A percentile compares a stretch with the other conserved stretches of the same genome.
Evolutionary conservation across 2,113 vertebrate species (phyloP).

Genomic region (Drymodes brunneopygia): DNA sequence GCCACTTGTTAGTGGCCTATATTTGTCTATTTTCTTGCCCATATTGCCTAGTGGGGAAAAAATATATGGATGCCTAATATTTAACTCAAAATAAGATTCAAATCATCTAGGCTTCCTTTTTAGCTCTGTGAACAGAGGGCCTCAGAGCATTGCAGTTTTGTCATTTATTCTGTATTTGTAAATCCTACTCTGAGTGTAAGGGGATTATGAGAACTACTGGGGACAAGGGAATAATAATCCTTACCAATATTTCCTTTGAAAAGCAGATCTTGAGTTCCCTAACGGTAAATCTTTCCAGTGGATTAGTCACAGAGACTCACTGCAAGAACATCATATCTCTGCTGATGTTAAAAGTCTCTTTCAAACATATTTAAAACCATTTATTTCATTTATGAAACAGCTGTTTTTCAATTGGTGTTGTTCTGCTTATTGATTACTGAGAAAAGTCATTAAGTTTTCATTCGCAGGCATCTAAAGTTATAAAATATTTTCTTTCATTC

Average conservation of each 20-base stretch:
- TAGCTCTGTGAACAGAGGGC: neutral
- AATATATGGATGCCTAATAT: neutral
- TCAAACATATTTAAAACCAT: conserved; percentile 6
- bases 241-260: conserved; percentile 55
- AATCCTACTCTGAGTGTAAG: conserved; percentile 30
- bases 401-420: neutral
- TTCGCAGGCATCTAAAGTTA: conserved; percentile 4
- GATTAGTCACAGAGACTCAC: conserved; percentile 45
- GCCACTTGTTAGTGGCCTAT: neutral
- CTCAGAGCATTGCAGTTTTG: neutral
- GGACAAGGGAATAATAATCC: conserved; percentile 62
- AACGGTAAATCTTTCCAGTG: conserved; percentile 46
- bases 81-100: neutral
- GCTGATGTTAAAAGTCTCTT: neutral
- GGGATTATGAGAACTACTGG: conserved; percentile 31
- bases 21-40: neutral
- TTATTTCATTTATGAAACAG: conserved; percentile 7
- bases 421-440: neutral
- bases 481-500: conserved; percentile 1
- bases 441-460: neutral
- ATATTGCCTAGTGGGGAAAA: neutral
- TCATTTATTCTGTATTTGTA: conserved; percentile 35
- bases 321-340: neutral
- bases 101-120: neutral
- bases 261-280: conserved; percentile 8